Conservation (phyloP, 2,888 invertebrate genomes). For the Eledona agricola region DNA sequence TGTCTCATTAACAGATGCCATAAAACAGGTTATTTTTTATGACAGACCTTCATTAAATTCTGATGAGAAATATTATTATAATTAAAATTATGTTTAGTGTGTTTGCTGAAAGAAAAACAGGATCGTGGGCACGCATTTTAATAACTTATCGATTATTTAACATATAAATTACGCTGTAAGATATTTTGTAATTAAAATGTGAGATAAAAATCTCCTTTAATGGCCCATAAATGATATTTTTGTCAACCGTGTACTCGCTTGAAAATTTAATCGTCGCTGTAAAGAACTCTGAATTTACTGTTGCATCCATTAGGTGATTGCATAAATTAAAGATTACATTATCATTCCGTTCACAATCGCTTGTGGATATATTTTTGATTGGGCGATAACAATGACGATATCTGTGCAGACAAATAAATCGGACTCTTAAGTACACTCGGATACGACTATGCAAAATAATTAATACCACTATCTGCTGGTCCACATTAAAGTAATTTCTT, state of each 20-base stretch:
- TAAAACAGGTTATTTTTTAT: conserved; percentile 34
- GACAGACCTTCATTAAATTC: conserved; percentile 36
- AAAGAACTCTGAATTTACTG: conserved; percentile 44
- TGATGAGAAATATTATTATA: conserved; percentile 43
- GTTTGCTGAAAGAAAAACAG: conserved; percentile 46
- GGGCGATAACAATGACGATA: too few species aligned
- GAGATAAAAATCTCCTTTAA: conserved; percentile 49
- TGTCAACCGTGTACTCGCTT: conserved; percentile 45
- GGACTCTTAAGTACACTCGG: too few species aligned
- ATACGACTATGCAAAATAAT: too few species aligned
- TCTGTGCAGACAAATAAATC: too few species aligned
- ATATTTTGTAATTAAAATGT: conserved; percentile 50
- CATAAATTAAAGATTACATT: conserved; percentile 44
- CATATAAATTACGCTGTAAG: conserved; percentile 49
- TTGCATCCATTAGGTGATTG: conserved; percentile 36
- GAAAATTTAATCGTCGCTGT: conserved; percentile 45
- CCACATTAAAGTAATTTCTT: too few species aligned
- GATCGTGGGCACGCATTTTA: conserved; percentile 53
- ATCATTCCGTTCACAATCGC: conserved; percentile 1
- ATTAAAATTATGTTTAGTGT: conserved; percentile 45
- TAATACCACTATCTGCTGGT: too few species aligned
- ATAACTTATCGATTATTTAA: conserved; percentile 53
- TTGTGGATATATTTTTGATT: too few species aligned
- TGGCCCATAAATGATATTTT: conserved; percentile 51
- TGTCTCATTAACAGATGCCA: conserved; percentile 42